phyloP scores from a whole-genome alignment of 2,113 vertebrate genomes.

The Takifugu bimaculatus region DNA sequence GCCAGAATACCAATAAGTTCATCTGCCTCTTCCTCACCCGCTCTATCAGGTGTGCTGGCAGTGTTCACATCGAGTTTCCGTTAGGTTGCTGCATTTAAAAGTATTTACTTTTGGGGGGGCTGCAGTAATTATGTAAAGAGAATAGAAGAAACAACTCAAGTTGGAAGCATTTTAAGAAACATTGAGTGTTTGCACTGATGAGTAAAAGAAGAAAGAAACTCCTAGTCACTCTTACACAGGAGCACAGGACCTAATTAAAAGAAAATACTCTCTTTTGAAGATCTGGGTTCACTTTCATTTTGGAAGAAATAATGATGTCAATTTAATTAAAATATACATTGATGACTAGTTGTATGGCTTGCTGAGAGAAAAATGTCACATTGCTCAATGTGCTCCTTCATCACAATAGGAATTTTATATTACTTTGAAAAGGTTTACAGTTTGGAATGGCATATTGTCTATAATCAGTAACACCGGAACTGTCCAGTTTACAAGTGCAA shows the following conservation, averaged over 20 bases:
- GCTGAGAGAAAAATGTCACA: no score
- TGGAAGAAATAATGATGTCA: no score
- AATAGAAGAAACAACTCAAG: constrained; percentile 1
- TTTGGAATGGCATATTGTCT: no score
- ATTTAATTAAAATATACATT: no score
- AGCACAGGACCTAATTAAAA: neutral
- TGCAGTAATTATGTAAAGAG: constrained; percentile 6
- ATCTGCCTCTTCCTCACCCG: neutral
- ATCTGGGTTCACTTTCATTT: no score
- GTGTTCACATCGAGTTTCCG: constrained; percentile 18
- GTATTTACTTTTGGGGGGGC: neutral
- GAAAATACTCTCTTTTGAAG: neutral
- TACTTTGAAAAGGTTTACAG: no score
- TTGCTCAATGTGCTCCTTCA: no score
- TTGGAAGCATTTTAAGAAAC: constrained; percentile 1
- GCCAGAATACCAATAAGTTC: constrained; percentile 59
- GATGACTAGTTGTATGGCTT: no score
- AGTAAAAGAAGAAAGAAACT: constrained; percentile 3
- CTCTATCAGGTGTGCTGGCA: constrained; percentile 34
- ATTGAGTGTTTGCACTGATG: neutral
- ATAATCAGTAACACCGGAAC: no score
- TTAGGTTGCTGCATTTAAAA: neutral
- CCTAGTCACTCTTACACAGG: neutral
- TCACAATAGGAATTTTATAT: no score
- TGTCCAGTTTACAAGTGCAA: neutral